A percentile compares a stretch with the other conserved stretches of the same genome.
phyloP scores from a whole-genome alignment of 2,797 vertebrate species.

The Podarcis lilfordi region DNA sequence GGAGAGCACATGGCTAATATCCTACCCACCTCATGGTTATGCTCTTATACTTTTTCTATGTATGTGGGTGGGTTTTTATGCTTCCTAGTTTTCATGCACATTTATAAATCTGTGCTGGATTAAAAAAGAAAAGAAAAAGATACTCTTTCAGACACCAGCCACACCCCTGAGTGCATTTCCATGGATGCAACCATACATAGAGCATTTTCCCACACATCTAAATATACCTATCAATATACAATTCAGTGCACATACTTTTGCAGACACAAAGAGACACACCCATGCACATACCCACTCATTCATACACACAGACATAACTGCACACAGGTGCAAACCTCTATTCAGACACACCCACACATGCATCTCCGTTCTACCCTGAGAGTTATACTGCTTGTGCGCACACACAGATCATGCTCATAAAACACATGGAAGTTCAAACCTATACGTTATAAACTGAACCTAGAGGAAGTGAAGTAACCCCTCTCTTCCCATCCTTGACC shows the following conservation, averaged over 20 bases:
- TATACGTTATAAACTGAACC: constrained; percentile 40
- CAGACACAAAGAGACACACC: constrained; percentile 38
- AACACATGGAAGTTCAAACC: constrained; percentile 40
- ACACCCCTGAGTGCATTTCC: constrained; percentile 5
- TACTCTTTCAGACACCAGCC: constrained; percentile 31
- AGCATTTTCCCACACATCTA: neutral
- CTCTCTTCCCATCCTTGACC: constrained; percentile 33
- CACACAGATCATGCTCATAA: neutral
- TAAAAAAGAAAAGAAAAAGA: constrained; percentile 6
- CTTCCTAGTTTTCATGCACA: neutral
- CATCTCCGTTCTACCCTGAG: constrained; percentile 21
- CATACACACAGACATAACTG: constrained; percentile 20
- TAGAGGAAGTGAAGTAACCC: constrained; percentile 32
- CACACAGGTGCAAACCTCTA: constrained; percentile 1
- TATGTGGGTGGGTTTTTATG: neutral
- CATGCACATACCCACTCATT: neutral
- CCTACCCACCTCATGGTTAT: fast-evolving
- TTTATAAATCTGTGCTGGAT: constrained; percentile 39
- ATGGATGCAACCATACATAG: neutral
- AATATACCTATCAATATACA: neutral
- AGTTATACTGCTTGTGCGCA: neutral
- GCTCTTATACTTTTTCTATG: fast-evolving
- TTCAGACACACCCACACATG: fast-evolving
- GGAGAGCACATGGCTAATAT: neutral
- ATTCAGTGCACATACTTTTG: constrained; percentile 14